Conservation (phyloP, 2,113 vertebrate species). For the Hyla sarda region DNA sequence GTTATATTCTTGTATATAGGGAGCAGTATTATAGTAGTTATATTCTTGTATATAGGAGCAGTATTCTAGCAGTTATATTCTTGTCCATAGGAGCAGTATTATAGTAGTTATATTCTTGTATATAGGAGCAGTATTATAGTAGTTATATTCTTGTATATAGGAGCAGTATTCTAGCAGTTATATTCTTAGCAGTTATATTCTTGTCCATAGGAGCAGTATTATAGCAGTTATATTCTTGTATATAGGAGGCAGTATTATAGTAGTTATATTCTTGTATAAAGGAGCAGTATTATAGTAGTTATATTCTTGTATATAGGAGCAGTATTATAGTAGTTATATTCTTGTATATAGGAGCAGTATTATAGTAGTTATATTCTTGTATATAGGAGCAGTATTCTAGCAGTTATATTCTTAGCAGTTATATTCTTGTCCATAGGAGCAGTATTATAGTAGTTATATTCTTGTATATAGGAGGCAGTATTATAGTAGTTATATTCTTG, state of each 20-base stretch:
- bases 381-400: neutral
- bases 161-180: neutral
- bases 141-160: neutral
- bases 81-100: constrained; percentile 1
- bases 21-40: constrained; percentile 5
- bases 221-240: constrained; percentile 8
- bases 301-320: neutral
- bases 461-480: neutral
- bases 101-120: constrained; percentile 4
- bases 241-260: neutral
- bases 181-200: neutral
- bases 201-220: neutral
- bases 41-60: constrained; percentile 2
- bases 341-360: no score
- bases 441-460: neutral
- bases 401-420: constrained; percentile 1
- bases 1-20: neutral
- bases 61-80: constrained; percentile 8
- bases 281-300: neutral
- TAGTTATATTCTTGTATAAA: neutral
- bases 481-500: no score
- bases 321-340: no score
- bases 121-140: no score
- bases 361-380: no score
- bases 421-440: no score